Percentiles rank a stretch among this genome's conserved stretches.
phyloP scores from a whole-genome alignment of 2,113 vertebrate genomes.

The Muntiacus reevesi region DNA sequence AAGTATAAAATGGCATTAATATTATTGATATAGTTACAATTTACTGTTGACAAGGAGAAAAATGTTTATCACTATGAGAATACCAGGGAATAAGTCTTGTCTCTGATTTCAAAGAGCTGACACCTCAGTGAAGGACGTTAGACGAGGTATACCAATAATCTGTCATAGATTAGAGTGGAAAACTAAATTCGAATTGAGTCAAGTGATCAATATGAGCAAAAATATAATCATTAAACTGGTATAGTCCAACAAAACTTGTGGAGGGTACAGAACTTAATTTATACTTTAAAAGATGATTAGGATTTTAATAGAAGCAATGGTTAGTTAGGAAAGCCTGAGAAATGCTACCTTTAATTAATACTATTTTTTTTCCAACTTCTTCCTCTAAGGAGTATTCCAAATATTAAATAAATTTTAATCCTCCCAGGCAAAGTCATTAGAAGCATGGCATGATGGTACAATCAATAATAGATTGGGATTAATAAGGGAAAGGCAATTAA shows the following conservation, averaged over 20 bases:
- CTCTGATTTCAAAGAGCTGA: not conserved
- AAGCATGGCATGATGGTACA: constrained; percentile 70
- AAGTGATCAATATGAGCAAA: not conserved
- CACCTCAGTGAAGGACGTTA: not conserved
- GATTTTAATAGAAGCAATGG: not conserved
- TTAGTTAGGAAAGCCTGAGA: not conserved
- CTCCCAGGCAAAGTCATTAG: constrained; percentile 72
- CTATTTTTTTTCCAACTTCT: constrained; percentile 22
- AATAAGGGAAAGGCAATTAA: constrained; percentile 78
- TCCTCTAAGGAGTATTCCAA: constrained; percentile 57
- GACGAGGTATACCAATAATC: not conserved
- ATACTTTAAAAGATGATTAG: not conserved
- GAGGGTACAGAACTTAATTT: not conserved
- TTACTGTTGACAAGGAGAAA: not conserved
- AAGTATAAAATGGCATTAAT: not conserved
- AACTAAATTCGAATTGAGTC: not conserved
- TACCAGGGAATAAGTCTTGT: not conserved
- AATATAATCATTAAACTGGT: not conserved
- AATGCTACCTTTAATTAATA: constrained; percentile 17
- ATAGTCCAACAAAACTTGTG: not conserved
- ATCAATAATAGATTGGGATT: constrained; percentile 76
- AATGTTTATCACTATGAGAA: not conserved
- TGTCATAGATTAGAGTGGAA: not conserved
- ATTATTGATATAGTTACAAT: not conserved
- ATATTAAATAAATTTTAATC: constrained; percentile 72